Evolutionary conservation across 2,888 invertebrate genomes (phyloP).

Genomic region (Minunthozetes semirufus): DNA sequence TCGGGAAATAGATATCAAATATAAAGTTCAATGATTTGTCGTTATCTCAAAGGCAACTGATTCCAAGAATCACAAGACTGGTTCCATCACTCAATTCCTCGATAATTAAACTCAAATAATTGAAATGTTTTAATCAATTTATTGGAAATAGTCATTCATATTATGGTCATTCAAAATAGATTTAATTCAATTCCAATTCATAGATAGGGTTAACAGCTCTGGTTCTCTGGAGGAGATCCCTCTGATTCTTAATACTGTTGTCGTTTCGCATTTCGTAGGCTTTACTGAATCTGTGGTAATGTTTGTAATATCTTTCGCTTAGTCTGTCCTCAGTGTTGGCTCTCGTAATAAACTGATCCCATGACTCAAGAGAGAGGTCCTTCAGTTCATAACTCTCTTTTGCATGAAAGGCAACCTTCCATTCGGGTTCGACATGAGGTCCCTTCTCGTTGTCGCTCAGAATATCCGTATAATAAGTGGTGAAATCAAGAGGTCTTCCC

Average conservation of each 20-base stretch:
- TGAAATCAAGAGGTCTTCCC: conserved; percentile 23
- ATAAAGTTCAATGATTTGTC: no score
- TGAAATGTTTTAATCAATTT: no score
- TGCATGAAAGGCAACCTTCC: conserved; percentile 4
- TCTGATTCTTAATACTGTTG: not conserved
- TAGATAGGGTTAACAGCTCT: not conserved
- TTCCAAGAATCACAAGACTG: no score
- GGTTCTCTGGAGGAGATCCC: not conserved
- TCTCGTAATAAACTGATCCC: conserved; percentile 17
- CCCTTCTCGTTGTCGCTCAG: not conserved
- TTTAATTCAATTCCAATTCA: not conserved
- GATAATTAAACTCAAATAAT: no score
- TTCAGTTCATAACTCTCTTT: conserved; percentile 19
- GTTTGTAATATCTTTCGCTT: not conserved
- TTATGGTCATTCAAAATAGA: not conserved
- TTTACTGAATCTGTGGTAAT: conserved; percentile 23
- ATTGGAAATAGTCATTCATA: no score
- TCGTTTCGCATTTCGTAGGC: not conserved
- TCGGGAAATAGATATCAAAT: no score
- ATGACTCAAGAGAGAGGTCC: not conserved
- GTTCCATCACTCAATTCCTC: no score
- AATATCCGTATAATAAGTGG: conserved; percentile 12
- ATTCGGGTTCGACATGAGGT: not conserved
- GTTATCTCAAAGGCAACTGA: no score
- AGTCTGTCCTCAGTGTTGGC: conserved; percentile 6